A percentile compares a stretch with the other conserved stretches of the same genome.
Evolutionary conservation across 1,140 invertebrate genomes (phyloP).

Genomic region (Wiebesia pumilae): DNA sequence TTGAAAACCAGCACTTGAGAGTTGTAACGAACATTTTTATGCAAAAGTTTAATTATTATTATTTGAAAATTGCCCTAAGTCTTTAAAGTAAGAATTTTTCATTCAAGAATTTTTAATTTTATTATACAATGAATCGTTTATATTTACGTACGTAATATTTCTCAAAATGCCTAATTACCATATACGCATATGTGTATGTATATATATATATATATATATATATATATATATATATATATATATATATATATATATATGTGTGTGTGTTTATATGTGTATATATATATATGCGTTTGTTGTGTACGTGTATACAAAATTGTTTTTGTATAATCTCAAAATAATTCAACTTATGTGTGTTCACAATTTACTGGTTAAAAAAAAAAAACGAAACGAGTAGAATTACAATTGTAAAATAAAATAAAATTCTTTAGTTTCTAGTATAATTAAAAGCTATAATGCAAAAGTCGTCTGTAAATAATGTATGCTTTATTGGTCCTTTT

Average conservation of each 20-base stretch:
- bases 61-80: background rate
- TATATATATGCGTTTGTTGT: background rate
- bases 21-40: slow-evolving; percentile 18
- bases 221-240: background rate
- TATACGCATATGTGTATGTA: background rate
- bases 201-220: background rate
- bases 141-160: background rate
- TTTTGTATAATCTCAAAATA: slow-evolving; percentile 12
- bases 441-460: slow-evolving; percentile 37
- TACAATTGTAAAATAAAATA: slow-evolving; percentile 47
- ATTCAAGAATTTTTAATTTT: slow-evolving; percentile 2
- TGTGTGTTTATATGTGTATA: background rate
- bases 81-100: background rate
- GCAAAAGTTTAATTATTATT: slow-evolving; percentile 9
- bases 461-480: slow-evolving; percentile 47
- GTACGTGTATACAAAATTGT: slow-evolving; percentile 3
- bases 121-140: slow-evolving; percentile 2
- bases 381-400: background rate
- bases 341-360: background rate
- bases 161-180: background rate
- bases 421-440: slow-evolving; percentile 34
- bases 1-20: slow-evolving; percentile 13
- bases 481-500: slow-evolving; percentile 39
- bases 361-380: slow-evolving; percentile 8
- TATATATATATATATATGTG: background rate